Base-by-base conservation (phyloP, 2,888 invertebrate species). In the Caenorhabditis angaria region DNA sequence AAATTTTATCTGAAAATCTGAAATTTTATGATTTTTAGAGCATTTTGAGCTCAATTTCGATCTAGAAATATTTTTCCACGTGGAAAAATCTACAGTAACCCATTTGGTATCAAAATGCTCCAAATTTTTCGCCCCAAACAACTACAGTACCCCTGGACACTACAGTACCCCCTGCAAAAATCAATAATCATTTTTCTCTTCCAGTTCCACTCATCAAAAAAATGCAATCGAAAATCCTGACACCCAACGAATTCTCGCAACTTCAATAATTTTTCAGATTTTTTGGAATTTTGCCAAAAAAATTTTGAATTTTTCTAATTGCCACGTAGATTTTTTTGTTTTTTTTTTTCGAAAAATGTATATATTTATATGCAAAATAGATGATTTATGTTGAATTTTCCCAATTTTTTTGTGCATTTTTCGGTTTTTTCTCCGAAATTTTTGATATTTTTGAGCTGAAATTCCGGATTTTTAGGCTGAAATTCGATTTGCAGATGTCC, bases 151-250 rank as follows among this genome's bases (percentile, higher is more conserved):
- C 35, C 35, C 14, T 35, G 14, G 35, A 6, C 6, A 35, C 35
- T 14, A 35, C n/a, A n/a, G n/a, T n/a, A n/a, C n/a, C n/a, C n/a
- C 6, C 6, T 35, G 35, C 14, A 35, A 14, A 35, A 12, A 18
- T 41, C 41, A 32, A 8, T 41, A 18, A 41, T 18, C 3, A 14
- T 41, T 14, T 5, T 41, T 3, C 10, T 61, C 25, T 88, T 88
- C 68, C 87, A 90, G 97, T 99, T 73, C 97, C 97, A 22, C 91
- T 99, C 80, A 97, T 99, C 85, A 91, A 94, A 72, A 95, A 97
- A 89, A 97, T 97, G 95, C 94, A 96, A 89, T 94, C 94, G 88
- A 92, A 96, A 83, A 94, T 97, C 83, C 91, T 97, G 85, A 92
- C 92, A 74, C 96, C 97, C 32, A 96, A 94, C 14, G 91, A 92